Evolutionary conservation across 2,888 invertebrate genomes (phyloP), one percentile per base, ranked within the genome.

Genomic region (Eupithecia dodoneata): DNA sequence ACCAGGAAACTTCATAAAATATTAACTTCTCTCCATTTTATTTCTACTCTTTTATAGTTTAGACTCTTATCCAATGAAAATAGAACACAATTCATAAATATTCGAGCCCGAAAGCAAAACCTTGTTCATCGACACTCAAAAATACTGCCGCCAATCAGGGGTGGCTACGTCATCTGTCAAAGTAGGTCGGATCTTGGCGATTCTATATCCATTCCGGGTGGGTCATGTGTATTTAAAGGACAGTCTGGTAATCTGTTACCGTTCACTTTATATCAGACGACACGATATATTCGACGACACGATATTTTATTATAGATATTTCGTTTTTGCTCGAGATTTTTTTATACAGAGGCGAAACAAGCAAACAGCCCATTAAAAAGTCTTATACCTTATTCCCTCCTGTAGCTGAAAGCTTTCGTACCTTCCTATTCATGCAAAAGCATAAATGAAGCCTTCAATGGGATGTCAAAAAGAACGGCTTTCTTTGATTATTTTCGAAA

Each of bases 151-250:
- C 63, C 63, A 63, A 63, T 30, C 63, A 30, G 63, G 59, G 63
- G 30, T 63, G 30, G 30, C 2, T 12, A 69, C 44, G 44, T 42
- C 55, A 47, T 73, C 72, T 47, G 59, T 41, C 45, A 74, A 77
- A 72, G 52, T 72, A 63, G 71, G 66, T 49, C 66, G 30, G 47
- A 67, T 72, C 65, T 66, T 52, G 42, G 10, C 67, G 49, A 66
- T 55, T 75, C 77, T 75, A 75, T 73, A 73, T 73, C 69, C 47
- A 69, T 71, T 44, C 49, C 42, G 66, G 45, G 10, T 12, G 47
- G 72, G 55, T 72, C 80, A 76, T 79, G 77, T 78, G 74, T 80
- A 63, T 80, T 81, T 78, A 78, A 75, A 70, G 30, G 45, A 12
- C 45, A 71, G 72, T 65, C 63, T 45, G 55, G 18, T 75, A 78